Evolutionary conservation across 2,113 vertebrate species (phyloP), one percentile per base, ranked within the genome.

Genomic region (Thermophis baileyi): DNA sequence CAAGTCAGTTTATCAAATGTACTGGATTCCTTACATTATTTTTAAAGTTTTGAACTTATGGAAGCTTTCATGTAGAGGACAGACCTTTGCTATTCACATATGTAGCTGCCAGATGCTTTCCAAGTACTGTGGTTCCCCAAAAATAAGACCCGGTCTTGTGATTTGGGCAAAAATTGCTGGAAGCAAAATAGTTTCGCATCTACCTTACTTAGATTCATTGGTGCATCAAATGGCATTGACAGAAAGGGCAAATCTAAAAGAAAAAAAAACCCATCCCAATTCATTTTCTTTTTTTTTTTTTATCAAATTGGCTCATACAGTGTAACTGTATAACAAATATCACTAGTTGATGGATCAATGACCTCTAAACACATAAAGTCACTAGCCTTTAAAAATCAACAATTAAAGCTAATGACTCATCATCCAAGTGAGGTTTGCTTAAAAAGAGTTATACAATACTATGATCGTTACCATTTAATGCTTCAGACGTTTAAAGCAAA

Each of bases 331-430:
- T 54, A 81, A 89, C 81, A 92, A 46, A 69, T 92, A 49, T 49
- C 69, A 18, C 30, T 87, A 40, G 25, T 44, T 53, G 27, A 16
- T 5, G 47, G 60, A 74, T 88, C 57, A 88, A 60, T 88, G 57
- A 92, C 91, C 91, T 92, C 85, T 81, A 88, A 44, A 92, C 27
- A 74, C 63, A 74, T 92, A 81, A 89, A 92, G 40, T 55, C 54
- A 47, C 40, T n/a, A n/a, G 40, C 40, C 51, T 89, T 55, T 89
- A 55, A 85, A 89, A 89, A 20, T 63, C 24, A 88, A 85, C 69
- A 40, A 89, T n/a, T 92, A 55, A 92, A 81, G 54, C 25, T 44
- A 89, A 54, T 92, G 87, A 40, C 60, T 81, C 50, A 50, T 92
- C 47, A 92, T 60, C 35, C 12, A n/a, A 55, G 25, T 89, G 9